Evolutionary conservation across 2,113 vertebrate species (phyloP), one percentile per base, ranked within the genome.

Genomic region (Corythaixoides concolor): DNA sequence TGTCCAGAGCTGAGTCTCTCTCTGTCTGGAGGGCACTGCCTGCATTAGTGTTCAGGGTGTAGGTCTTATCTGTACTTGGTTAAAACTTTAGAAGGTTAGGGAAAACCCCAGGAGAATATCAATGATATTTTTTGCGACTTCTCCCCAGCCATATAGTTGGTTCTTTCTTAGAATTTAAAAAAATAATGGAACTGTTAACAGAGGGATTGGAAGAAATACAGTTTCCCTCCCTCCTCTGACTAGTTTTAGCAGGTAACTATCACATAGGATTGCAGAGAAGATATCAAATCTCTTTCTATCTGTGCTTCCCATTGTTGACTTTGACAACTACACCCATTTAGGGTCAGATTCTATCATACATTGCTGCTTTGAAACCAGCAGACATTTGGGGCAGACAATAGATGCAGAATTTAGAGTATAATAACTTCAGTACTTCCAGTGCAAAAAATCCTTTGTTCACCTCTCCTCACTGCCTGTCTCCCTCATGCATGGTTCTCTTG

Each of bases 331-430:
- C 69, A 87, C 85, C 59, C 58, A 88, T 85, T 95, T 95, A 59
- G 37, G 89, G 78, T 82, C 86, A 90, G 84, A 81, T 66, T 89
- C 84, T 81, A 87, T 75, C 6, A 0, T 62, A 67, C 58, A 53
- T 19, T 91, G 69, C 74, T 89, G 74, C 91, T 95, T 87, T 91
- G 84, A 96, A 94, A 88, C 52, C 37, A 85, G 73, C 24, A 96
- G 72, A 63, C 39, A 60, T 69, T 55, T 55, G 55, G 32, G 50
- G 56, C 45, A 45, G 89, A 75, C 84, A 95, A 82, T 87, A 89
- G 82, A 95, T 79, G 80, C 62, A 85, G 77, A 90, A 91, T 92
- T 95, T 87, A 84, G 84, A 81, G 55, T 58, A 90, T 81, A 95
- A 66, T 80, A 89, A 82, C 49, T 66, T 59, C 18, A 41, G 21